A percentile compares a stretch with the other conserved stretches of the same genome.
Conservation (phyloP, 2,888 invertebrate species). For the Dicranocentrus wangi region DNA sequence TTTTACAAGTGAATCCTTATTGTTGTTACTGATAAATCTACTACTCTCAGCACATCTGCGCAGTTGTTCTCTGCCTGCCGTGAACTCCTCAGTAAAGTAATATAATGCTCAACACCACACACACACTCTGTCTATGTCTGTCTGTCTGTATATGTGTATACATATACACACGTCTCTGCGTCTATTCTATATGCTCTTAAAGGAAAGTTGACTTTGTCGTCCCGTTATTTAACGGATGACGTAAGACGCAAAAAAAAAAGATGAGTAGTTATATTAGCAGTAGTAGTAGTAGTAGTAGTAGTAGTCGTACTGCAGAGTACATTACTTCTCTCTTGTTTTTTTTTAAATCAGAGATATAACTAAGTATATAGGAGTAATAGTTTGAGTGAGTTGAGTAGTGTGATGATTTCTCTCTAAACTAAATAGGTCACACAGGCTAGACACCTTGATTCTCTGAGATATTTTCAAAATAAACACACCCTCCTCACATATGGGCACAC, state of each 20-base stretch:
- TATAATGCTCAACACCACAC: too few relatives aligned
- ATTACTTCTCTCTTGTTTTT: too few relatives aligned
- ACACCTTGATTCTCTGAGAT: constrained; percentile 6
- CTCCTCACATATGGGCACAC: constrained; percentile 1
- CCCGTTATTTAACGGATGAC: constrained; percentile 47
- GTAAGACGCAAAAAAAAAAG: constrained; percentile 5
- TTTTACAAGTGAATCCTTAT: neutral
- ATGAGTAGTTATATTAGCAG: constrained; percentile 3
- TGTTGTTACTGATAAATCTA: constrained; percentile 17
- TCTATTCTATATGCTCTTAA: constrained; percentile 8
- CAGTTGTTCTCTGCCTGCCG: too few relatives aligned
- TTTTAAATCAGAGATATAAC: neutral
- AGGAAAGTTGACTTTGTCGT: constrained; percentile 33
- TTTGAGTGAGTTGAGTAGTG: too few relatives aligned
- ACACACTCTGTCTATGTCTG: too few relatives aligned
- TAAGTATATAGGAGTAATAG: too few relatives aligned
- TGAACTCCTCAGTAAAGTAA: too few relatives aligned
- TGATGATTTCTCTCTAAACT: constrained; percentile 1
- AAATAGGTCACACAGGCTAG: constrained; percentile 49
- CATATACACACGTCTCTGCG: too few relatives aligned
- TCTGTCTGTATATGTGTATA: too few relatives aligned
- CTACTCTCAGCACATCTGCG: neutral
- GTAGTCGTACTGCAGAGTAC: too few relatives aligned
- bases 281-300: neutral
- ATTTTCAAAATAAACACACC: constrained; percentile 33